Conservation (phyloP, 2,113 vertebrate genomes). For the Xenus cinereus region DNA sequence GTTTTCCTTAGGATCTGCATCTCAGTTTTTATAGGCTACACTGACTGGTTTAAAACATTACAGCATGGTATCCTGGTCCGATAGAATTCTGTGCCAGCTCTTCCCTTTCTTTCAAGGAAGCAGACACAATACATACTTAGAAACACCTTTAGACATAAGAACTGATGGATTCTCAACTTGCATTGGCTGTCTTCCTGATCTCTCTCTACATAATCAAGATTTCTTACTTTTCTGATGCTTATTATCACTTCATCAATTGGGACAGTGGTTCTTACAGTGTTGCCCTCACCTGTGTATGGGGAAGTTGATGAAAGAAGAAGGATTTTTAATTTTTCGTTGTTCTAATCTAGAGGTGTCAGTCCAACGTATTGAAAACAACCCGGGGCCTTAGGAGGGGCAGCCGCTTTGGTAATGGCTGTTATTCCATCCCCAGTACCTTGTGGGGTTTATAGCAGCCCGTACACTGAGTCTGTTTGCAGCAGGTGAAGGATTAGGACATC, state of each 20-base stretch:
- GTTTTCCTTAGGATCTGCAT: neutral
- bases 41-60: neutral
- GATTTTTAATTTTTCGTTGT: neutral
- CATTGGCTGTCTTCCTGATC: neutral
- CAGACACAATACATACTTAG: neutral
- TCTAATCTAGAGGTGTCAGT: neutral
- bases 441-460: neutral
- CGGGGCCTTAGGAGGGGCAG: neutral
- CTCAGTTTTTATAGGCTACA: neutral
- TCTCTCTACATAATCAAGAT: neutral
- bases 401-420: neutral
- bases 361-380: neutral
- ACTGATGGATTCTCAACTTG: neutral
- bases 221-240: neutral
- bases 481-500: neutral
- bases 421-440: neutral
- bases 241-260: neutral
- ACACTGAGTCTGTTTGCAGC: fast-evolving
- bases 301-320: neutral
- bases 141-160: neutral
- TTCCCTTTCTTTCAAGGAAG: neutral
- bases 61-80: neutral
- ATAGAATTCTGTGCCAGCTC: neutral
- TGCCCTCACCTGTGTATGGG: neutral
- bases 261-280: neutral